A percentile compares a stretch with the other conserved stretches of the same genome.
phyloP scores from a whole-genome alignment of 2,888 invertebrate species.

The Autographa pulchrina region DNA sequence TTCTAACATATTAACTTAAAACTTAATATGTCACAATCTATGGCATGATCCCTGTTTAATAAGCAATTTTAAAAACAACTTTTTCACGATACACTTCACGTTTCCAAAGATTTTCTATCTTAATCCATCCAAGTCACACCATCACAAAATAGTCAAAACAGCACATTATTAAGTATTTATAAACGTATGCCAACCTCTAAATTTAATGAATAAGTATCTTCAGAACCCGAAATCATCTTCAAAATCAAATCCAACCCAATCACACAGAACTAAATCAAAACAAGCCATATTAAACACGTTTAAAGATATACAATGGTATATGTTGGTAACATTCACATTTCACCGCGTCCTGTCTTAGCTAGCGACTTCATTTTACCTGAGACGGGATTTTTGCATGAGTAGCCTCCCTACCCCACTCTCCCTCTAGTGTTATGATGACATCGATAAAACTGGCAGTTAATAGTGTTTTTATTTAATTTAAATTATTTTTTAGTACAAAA shows the following conservation, averaged over 20 bases:
- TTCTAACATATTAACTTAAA: no score
- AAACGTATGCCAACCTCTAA: no score
- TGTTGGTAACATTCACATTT: constrained; percentile 66
- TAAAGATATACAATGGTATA: constrained; percentile 14
- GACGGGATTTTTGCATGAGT: constrained; percentile 77
- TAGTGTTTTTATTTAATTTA: neutral
- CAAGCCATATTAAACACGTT: neutral
- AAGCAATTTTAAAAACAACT: no score
- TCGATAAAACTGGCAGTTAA: constrained; percentile 49
- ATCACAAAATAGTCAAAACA: no score
- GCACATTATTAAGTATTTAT: no score
- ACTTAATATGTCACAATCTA: no score
- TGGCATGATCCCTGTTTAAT: no score
- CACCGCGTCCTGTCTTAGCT: constrained; percentile 66
- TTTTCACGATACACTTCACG: no score
- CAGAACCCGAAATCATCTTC: neutral
- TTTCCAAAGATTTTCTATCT: no score
- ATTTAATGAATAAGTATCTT: neutral
- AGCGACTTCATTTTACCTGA: constrained; percentile 77
- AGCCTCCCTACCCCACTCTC: constrained; percentile 65
- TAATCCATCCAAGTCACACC: no score
- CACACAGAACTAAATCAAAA: neutral
- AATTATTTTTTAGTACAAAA: no score
- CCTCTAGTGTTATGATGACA: constrained; percentile 60
- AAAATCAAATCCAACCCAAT: neutral